Base-by-base conservation (phyloP, 2,888 invertebrate species). In the Corbicula japonica region DNA sequence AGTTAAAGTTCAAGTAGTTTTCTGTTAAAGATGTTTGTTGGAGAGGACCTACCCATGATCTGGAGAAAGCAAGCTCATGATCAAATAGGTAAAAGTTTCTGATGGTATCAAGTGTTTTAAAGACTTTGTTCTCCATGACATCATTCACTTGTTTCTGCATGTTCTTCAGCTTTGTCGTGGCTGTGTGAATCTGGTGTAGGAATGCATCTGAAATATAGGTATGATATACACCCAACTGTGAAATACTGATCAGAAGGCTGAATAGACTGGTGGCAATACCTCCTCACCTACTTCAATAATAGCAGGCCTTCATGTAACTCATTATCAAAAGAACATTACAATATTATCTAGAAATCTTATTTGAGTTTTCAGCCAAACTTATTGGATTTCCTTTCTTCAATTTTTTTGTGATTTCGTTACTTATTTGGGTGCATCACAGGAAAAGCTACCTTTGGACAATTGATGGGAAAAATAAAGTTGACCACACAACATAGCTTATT, bases 131-230 rank as follows among this genome's bases (percentile, higher is more conserved):
- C 44, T 89, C 80, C 90, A 93, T 91, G 50, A 92, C 84, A 26
- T 89, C 84, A 41, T 88, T 87, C 30, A 93, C 91, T 41, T 86
- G 86, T 30, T 85, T 81, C 35, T 90, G 89, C 72, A 92, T 85
- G 34, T 86, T 86, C 75, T 89, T 90, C 72, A 93, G 84, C 61
- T 88, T 89, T 10, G 81, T 79, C 10, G 91, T 92, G 26, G 92
- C 91, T 21, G 91, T 83, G 83, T 93, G 92, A 52, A 93, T 88
- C 85, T 92, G 92, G 72, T 93, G 92, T 58, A 93, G 86, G 88
- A 93, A 93, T 5, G 92, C 93, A 90, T 93, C 92, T 93, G 88
- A 21, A 80, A 80, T 28, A 68, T 1, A 54, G 6, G 32, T 2
- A 28, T 10, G 3, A 28, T 23, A 3, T 5, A 46, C n/a, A 46